Base-by-base conservation (phyloP, 2,888 invertebrate genomes). In the Drosophila robusta region DNA sequence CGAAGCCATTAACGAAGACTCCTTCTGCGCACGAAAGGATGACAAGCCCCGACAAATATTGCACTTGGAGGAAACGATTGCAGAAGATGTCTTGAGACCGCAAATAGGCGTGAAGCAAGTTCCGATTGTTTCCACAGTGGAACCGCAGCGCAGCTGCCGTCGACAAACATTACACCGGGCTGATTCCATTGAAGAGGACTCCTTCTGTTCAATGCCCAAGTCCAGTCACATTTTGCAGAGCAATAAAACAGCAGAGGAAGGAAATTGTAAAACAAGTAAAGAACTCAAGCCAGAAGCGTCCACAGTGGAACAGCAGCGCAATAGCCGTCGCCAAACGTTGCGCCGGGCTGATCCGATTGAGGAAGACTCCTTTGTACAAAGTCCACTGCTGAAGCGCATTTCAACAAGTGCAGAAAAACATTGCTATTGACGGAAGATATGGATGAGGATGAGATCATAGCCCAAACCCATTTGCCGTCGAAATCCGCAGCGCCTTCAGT, bases 161-260 rank as follows among this genome's bases (percentile, higher is more conserved):
- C 49, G 68, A 29, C 58, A 67, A 52, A 60, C 60, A 5, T 16
- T 68, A 7, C 39, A 29, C 16, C 12, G 6, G 44, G 49, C 49
- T 22, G 49, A 54, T 22, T 18, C 69, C 16, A 69, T 69, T 24
- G 69, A 54, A 14, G 69, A 68, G 26, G 67, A 67, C 18, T 65
- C 64, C 0, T 29, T 64, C 22, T 32, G 54, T 41, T 22, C 41
- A 9, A 32, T 29, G n/a, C 11, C 52, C 41, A 12, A 26, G 8
- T 42, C 34, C 7, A 18, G 16, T 8, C 41, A 44, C 24, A 41
- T 32, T 2, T 29, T 57, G 3, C 46, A 24, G n/a, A 18, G 32
- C 8, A 9, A 24, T 32, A 54, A 49, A 14, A 7, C 22, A 2
- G 26, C 57, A 32, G 52, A 51, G 14, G 26, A 56, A 16, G 44